Conservation (phyloP, 2,888 invertebrate species). For the Calameuta pallipes region DNA sequence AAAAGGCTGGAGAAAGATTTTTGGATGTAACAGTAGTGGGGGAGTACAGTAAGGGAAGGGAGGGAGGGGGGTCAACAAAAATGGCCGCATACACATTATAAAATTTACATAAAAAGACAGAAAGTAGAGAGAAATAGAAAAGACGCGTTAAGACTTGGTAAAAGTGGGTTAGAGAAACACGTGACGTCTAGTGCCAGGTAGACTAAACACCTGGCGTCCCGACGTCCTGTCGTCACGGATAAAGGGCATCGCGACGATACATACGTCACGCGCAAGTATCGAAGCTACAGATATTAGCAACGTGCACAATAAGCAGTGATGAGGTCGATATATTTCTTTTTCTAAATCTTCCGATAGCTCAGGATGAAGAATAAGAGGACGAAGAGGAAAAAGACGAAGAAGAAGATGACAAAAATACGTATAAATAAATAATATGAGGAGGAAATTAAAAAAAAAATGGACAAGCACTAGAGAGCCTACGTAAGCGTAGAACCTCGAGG, state of each 20-base stretch:
- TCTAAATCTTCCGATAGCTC: neutral
- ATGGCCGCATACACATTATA: neutral
- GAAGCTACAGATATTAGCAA: neutral
- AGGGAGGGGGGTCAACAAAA: neutral
- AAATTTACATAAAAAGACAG: neutral
- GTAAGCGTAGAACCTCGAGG: neutral
- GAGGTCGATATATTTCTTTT: neutral
- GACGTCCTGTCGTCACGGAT: neutral
- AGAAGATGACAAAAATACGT: neutral
- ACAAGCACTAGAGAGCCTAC: neutral
- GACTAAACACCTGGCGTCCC: neutral
- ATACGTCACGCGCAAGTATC: neutral
- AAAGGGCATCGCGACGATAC: neutral
- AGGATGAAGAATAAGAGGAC: too few relatives aligned
- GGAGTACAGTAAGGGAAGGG: neutral
- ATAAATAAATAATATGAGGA: neutral
- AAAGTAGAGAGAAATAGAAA: neutral
- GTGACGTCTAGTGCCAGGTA: neutral
- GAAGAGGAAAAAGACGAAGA: neutral
- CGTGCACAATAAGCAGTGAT: neutral
- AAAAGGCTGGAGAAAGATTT: neutral
- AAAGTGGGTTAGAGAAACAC: neutral
- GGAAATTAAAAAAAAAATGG: neutral
- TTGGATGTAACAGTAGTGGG: neutral
- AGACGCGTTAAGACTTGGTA: neutral